These are phyloP conservation scores for Empidonax traillii DNA, from an alignment of 2,113 vertebrate species.

Conservation along the genomic window DNA sequence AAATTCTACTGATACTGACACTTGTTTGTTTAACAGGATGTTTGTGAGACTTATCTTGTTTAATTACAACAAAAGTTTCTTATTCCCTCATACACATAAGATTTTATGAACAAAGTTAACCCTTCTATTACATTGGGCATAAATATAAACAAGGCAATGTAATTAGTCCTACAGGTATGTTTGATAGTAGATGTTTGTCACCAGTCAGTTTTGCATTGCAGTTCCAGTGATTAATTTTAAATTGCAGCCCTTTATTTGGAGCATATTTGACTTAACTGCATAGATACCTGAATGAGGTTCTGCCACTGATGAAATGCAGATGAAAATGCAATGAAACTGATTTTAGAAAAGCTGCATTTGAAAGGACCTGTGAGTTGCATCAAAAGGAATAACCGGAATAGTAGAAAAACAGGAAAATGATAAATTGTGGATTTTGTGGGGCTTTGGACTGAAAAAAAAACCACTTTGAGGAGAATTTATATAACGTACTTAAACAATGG, in stretches of 20 bases:
- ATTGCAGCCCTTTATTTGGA: not conserved
- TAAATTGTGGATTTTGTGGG: not conserved
- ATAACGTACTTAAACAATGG: not conserved
- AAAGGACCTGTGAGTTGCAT: not conserved
- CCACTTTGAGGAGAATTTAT: not conserved
- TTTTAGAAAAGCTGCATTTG: not conserved
- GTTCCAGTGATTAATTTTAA: not conserved
- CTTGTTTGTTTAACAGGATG: no score
- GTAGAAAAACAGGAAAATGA: not conserved
- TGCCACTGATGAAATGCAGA: not conserved
- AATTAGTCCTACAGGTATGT: not conserved
- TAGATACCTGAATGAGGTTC: not conserved
- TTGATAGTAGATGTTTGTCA: not conserved
- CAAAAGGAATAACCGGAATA: not conserved
- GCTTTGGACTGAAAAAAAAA: not conserved
- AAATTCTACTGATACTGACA: no score
- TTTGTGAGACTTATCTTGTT: no score
- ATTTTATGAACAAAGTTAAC: no score
- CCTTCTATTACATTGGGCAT: no score
- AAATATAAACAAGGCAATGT: not conserved
- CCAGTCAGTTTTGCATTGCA: not conserved
- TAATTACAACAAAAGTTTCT: no score
- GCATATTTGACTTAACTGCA: not conserved
- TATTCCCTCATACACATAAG: no score
- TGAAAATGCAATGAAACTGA: not conserved